Evolutionary conservation across 2,113 vertebrate species (phyloP).

Genomic region (Clupea harengus): DNA sequence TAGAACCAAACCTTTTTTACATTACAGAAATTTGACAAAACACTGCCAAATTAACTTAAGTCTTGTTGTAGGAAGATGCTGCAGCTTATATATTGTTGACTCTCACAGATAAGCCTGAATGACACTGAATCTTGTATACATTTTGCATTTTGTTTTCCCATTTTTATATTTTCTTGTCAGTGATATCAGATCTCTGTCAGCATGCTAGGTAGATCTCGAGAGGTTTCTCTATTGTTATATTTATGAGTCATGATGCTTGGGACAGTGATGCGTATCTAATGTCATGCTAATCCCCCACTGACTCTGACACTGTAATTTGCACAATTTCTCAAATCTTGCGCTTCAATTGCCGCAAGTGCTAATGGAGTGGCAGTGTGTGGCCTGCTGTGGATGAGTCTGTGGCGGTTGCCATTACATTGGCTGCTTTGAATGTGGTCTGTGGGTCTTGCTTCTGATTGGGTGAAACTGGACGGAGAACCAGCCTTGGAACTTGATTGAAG

Average conservation of each 20-base stretch:
- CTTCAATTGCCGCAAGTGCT: neutral
- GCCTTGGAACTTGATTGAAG: neutral
- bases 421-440: neutral
- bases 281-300: neutral
- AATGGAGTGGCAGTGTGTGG: neutral
- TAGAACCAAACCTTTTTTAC: no score
- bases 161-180: neutral
- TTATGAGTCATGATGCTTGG: neutral
- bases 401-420: neutral
- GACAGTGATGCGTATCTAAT: neutral
- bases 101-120: neutral
- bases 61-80: no score
- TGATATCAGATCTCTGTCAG: conserved; percentile 6
- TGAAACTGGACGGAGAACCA: neutral
- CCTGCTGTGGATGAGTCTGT: neutral
- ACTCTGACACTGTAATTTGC: neutral
- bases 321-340: neutral
- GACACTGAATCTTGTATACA: neutral
- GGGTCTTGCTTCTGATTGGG: neutral
- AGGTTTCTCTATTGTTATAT: neutral
- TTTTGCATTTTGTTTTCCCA: neutral
- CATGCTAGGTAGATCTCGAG: neutral
- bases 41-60: neutral
- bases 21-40: no score
- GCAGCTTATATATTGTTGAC: neutral